Evolutionary conservation across 1,140 invertebrate genomes (phyloP).

Genomic region (Pinna nobilis): DNA sequence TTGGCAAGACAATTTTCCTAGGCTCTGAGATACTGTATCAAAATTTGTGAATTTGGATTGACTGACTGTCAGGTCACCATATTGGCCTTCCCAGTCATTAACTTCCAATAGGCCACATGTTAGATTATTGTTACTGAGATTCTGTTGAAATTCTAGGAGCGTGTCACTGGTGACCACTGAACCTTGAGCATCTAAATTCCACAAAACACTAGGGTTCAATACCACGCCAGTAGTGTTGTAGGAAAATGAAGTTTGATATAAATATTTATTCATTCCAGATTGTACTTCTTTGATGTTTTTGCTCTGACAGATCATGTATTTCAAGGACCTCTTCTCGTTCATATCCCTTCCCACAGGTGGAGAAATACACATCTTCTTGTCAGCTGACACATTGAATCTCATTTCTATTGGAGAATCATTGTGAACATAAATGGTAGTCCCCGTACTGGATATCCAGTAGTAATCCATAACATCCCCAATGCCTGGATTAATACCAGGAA

Average conservation of each 20-base stretch:
- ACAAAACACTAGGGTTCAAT: slow-evolving; percentile 27
- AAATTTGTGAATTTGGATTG: slow-evolving; percentile 83
- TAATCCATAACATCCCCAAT: slow-evolving; percentile 30
- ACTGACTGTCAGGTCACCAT: slow-evolving; percentile 86
- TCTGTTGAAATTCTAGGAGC: slow-evolving; percentile 40
- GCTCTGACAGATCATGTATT: slow-evolving; percentile 54
- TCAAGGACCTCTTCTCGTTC: slow-evolving; percentile 15
- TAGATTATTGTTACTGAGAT: slow-evolving; percentile 74
- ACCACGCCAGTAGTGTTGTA: slow-evolving; percentile 5
- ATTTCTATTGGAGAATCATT: slow-evolving; percentile 22
- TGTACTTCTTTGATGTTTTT: slow-evolving; percentile 43
- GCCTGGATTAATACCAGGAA: slow-evolving; percentile 24
- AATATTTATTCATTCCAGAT: slow-evolving; percentile 33
- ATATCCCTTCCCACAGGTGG: background rate
- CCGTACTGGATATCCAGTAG: slow-evolving; percentile 34
- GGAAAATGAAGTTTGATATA: slow-evolving; percentile 9
- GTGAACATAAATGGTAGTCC: slow-evolving; percentile 30
- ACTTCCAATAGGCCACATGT: slow-evolving; percentile 86
- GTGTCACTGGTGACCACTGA: background rate
- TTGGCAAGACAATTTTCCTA: slow-evolving; percentile 82
- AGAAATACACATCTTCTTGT: slow-evolving; percentile 29
- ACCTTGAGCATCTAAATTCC: slow-evolving; percentile 30
- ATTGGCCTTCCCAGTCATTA: slow-evolving; percentile 90
- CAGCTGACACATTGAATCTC: slow-evolving; percentile 11
- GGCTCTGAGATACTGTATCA: slow-evolving; percentile 75